Conservation (phyloP, 2,113 vertebrate species). For the Trogon surrucura region DNA sequence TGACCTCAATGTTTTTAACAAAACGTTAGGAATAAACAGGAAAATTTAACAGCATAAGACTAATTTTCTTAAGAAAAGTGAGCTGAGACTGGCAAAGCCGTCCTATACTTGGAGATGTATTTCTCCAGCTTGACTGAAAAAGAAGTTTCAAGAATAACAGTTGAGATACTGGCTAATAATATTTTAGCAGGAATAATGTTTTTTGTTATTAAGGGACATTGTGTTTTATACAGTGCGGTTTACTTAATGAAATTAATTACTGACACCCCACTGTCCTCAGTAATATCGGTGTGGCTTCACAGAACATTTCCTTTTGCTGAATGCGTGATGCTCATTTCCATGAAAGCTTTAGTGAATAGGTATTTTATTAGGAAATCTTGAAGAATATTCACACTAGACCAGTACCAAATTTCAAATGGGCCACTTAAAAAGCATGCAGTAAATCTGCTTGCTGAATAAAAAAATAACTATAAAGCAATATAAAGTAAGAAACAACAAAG, state of each 20-base stretch:
- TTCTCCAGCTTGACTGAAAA: not conserved
- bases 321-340: not conserved
- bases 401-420: not conserved
- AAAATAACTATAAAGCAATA: not conserved
- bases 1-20: not conserved
- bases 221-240: not conserved
- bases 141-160: not conserved
- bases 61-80: not conserved
- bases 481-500: not conserved
- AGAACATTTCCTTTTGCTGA: not conserved
- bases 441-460: not conserved
- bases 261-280: not conserved
- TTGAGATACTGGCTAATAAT: fast-evolving
- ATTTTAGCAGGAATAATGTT: not conserved
- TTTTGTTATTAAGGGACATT: not conserved
- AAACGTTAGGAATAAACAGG: not conserved
- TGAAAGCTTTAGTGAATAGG: not conserved
- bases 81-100: not conserved
- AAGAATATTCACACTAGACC: not conserved
- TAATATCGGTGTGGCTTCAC: not conserved
- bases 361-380: not conserved
- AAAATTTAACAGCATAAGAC: not conserved
- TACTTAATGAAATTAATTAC: not conserved
- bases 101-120: not conserved
- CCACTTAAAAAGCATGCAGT: not conserved